phyloP scores from a whole-genome alignment of 2,113 vertebrate genomes.

The Albula glossodonta region DNA sequence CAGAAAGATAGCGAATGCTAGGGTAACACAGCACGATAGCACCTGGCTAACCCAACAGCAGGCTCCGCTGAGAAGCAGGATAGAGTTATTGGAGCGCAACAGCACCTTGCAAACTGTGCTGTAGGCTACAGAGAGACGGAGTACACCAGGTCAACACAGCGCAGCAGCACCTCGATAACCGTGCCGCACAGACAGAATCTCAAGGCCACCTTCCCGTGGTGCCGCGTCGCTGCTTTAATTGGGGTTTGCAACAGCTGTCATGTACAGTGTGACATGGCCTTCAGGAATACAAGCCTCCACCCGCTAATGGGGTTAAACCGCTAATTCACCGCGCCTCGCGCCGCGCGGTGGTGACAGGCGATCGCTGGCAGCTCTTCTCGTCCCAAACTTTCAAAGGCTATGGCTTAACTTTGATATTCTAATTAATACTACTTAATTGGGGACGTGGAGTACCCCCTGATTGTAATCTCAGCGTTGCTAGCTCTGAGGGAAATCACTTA shows the following conservation, averaged over 20 bases:
- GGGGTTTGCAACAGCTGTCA: constrained; percentile 24
- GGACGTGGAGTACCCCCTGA: not conserved
- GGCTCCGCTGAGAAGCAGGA: no score
- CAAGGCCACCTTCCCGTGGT: not conserved
- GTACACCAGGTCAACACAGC: not conserved
- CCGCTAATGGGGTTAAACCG: constrained; percentile 26
- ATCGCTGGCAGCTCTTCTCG: constrained; percentile 15
- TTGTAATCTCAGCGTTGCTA: constrained; percentile 49
- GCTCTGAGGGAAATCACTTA: constrained; percentile 43
- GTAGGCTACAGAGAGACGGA: not conserved
- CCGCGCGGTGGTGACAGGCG: not conserved
- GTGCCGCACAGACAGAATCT: not conserved
- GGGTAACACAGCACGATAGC: no score
- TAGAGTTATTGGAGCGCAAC: not conserved
- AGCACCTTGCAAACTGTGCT: not conserved
- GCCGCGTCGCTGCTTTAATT: not conserved
- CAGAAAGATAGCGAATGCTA: no score
- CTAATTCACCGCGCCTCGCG: not conserved
- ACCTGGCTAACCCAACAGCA: no score
- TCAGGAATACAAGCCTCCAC: constrained; percentile 5
- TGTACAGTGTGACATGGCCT: constrained; percentile 5
- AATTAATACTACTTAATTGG: constrained; percentile 41
- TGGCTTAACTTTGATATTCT: constrained; percentile 27
- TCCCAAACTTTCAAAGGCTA: constrained; percentile 31
- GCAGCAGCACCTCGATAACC: not conserved